phyloP scores from a whole-genome alignment of 2,113 vertebrate species.

The Ranitomeya imitator region DNA sequence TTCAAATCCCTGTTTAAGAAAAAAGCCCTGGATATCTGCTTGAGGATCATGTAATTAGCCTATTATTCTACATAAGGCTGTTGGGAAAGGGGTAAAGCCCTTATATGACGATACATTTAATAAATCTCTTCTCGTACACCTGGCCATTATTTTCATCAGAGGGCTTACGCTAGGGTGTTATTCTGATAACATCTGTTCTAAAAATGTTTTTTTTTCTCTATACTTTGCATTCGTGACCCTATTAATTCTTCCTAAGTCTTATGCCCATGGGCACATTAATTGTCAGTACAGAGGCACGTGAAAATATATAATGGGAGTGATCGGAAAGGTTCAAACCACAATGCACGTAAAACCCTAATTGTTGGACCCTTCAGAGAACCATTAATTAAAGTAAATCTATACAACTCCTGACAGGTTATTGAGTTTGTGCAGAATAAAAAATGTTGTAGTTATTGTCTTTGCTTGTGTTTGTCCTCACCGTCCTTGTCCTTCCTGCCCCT shows the following conservation, averaged over 20 bases:
- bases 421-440: background rate
- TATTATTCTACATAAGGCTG: background rate
- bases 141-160: background rate
- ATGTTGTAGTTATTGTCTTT: background rate
- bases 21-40: background rate
- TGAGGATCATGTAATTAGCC: background rate
- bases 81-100: background rate
- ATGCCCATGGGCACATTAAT: background rate
- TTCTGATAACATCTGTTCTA: background rate
- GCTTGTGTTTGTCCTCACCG: background rate
- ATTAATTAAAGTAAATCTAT: background rate
- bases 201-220: background rate
- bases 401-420: background rate
- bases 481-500: background rate
- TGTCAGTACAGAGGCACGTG: background rate
- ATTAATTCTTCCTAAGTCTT: background rate
- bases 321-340: background rate
- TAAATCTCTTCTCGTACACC: background rate
- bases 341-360: background rate
- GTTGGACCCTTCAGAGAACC: background rate
- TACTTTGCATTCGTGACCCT: background rate
- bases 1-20: too few species aligned
- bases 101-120: background rate
- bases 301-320: background rate
- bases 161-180: background rate